Evolutionary conservation across 2,113 vertebrate genomes (phyloP).

Genomic region (Tauraco erythrolophus): DNA sequence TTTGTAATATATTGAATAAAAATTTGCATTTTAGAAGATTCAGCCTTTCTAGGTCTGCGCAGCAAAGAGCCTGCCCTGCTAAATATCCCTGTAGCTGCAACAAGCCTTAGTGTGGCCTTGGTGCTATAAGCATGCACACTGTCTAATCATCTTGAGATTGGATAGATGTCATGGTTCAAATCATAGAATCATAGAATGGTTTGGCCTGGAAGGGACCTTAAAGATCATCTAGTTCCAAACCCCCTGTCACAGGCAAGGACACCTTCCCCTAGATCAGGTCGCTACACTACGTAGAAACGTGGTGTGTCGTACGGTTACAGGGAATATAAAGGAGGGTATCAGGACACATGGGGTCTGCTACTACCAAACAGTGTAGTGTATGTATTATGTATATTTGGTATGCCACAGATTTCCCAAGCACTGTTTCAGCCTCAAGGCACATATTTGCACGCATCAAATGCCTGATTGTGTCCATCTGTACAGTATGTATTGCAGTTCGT

Average conservation of each 20-base stretch:
- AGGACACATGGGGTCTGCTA: not conserved
- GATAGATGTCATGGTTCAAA: fast-evolving
- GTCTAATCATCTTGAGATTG: fast-evolving
- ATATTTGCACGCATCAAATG: fast-evolving
- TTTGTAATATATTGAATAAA: not conserved
- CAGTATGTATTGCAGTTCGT: not conserved
- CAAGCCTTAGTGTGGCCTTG: not conserved
- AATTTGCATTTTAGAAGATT: not conserved
- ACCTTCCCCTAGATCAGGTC: too few relatives aligned
- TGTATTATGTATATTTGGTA: not conserved
- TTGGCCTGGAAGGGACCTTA: too few relatives aligned
- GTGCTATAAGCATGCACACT: not conserved
- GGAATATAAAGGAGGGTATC: not conserved
- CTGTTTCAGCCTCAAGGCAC: not conserved
- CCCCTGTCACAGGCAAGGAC: too few relatives aligned
- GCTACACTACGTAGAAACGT: not conserved
- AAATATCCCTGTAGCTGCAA: not conserved
- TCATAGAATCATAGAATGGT: too few relatives aligned
- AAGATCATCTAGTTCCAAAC: too few relatives aligned
- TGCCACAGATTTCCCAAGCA: not conserved
- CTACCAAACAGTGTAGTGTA: not conserved
- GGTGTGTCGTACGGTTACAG: not conserved
- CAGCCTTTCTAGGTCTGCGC: not conserved
- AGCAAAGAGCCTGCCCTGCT: not conserved
- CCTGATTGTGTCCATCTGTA: fast-evolving